Evolutionary conservation across 2,113 vertebrate genomes (phyloP), one percentile per base, ranked within the genome.

Genomic region (Neogale vison): DNA sequence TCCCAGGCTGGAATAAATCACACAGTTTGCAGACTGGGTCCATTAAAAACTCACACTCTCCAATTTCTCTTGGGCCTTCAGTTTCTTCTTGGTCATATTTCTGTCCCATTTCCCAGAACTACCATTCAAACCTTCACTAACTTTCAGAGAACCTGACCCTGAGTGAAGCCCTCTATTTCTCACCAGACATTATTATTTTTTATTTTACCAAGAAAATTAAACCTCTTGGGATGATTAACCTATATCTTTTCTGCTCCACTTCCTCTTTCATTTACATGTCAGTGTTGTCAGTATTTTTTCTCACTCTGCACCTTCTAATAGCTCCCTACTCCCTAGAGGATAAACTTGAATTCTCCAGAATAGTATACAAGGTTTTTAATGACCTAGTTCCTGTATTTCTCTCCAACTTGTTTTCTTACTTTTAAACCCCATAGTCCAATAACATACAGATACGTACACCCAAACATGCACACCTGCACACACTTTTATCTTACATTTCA

Each of bases 361-460:
- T 39, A 10, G 29, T 47, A 89, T n/a, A 57, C 55, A 86, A 82
- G 17, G 72, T 17, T 10, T 42, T 82, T 69, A 83, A 65, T 69
- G 29, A 86, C 52, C 12, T 82, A 57, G 31, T 82, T 90, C 8
- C 10, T 87, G 3, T 45, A 90, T 83, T 93, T 97, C 36, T 82
- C 59, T 36, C n/a, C n/a, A 87, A 97, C n/a, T 20, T 92, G 57
- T 85, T 88, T 77, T 71, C 24, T 82, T n/a, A 47, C 23, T 89
- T 97, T 96, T 61, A 82, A 87, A 45, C 17, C 26, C 71, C 23
- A 83, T 45, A 96, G 20, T 90, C 21, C 36, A 88, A 39, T 79
- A 74, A 93, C 36, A 84, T 18, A 89, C 47, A 84, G 6, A 92
- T 34, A 67, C 21, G 42, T 13, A 47, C 6, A 89, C 36, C 14